Percentiles rank a stretch among this genome's conserved stretches.
Conservation (phyloP, 2,113 vertebrate genomes). For the Sus scrofa region DNA sequence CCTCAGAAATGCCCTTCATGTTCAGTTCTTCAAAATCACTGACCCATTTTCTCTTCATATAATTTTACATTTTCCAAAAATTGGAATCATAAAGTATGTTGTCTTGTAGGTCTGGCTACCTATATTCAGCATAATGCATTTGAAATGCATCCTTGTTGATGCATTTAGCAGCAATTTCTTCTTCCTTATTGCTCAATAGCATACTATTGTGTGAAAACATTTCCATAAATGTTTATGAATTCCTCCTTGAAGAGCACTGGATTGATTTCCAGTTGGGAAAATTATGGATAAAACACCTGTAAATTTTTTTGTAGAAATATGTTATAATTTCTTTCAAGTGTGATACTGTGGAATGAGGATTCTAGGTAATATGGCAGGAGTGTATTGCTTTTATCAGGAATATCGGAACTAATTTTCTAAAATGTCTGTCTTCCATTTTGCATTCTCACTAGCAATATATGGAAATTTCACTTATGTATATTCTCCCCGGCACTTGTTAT, state of each 20-base stretch:
- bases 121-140: background rate
- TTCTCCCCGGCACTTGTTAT: no score
- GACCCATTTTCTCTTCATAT: background rate
- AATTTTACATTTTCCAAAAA: background rate
- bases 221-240: background rate
- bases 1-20: background rate
- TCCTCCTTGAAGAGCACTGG: background rate
- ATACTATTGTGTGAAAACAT: background rate
- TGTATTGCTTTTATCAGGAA: background rate
- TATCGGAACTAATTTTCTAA: background rate
- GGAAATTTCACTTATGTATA: background rate
- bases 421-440: background rate
- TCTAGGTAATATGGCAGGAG: background rate
- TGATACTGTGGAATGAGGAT: background rate
- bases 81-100: background rate
- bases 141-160: background rate
- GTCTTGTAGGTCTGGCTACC: background rate
- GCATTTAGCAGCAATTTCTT: background rate
- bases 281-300: background rate
- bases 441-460: background rate
- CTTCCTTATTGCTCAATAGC: background rate
- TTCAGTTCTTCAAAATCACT: background rate
- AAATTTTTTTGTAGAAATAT: background rate
- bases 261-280: background rate
- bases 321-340: background rate